Percentiles rank a stretch among this genome's conserved stretches.
Evolutionary conservation across 1,140 invertebrate genomes (phyloP).

Genomic region (Hypothenemus hampei): DNA sequence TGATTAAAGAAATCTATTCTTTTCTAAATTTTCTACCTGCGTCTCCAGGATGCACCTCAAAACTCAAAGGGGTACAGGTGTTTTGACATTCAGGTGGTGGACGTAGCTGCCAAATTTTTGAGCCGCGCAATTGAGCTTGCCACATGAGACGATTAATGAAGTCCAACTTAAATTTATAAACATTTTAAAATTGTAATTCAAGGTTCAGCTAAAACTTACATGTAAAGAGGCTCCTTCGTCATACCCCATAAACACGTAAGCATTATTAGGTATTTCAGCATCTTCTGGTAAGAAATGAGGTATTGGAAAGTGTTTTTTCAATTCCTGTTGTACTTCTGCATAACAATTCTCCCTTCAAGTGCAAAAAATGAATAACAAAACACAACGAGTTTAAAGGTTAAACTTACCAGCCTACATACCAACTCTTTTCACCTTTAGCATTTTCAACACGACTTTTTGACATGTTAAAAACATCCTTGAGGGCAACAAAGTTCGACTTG

Average conservation of each 20-base stretch:
- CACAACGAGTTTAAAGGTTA: neutral
- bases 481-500: constrained; percentile 72
- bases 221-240: constrained; percentile 90
- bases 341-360: constrained; percentile 78
- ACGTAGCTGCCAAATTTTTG: constrained; percentile 79
- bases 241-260: constrained; percentile 92
- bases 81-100: constrained; percentile 86
- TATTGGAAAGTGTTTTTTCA: constrained; percentile 71
- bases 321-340: constrained; percentile 64
- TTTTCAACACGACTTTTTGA: constrained; percentile 59
- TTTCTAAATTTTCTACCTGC: too few species aligned
- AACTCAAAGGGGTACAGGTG: constrained; percentile 66
- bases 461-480: constrained; percentile 78
- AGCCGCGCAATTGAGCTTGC: constrained; percentile 87
- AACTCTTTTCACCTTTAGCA: constrained; percentile 59
- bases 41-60: constrained; percentile 80
- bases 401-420: constrained; percentile 90
- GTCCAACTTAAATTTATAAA: constrained; percentile 65
- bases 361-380: neutral
- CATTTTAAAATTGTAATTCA: neutral
- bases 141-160: constrained; percentile 87
- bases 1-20: too few species aligned
- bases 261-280: constrained; percentile 82
- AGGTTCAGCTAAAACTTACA: constrained; percentile 55
- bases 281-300: constrained; percentile 85